phyloP scores from a whole-genome alignment of 2,797 vertebrate species.

The Ambastaia sidthimunki region DNA sequence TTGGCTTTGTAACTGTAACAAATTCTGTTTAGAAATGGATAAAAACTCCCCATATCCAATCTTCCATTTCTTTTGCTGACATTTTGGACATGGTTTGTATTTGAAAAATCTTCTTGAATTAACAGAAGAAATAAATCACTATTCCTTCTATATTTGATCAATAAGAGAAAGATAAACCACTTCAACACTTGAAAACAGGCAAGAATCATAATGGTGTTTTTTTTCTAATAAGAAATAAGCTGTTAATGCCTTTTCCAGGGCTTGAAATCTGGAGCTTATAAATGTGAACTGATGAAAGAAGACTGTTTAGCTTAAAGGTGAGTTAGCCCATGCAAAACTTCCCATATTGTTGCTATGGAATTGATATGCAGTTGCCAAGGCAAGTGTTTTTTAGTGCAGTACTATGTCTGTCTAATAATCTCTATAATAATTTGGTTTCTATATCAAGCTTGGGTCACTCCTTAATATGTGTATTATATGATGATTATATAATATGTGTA shows the following conservation, averaged over 20 bases:
- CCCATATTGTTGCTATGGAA: background rate
- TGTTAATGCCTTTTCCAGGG: too few species aligned
- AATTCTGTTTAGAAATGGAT: background rate
- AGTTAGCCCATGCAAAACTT: background rate
- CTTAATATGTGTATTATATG: too few species aligned
- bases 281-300: background rate
- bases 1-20: background rate
- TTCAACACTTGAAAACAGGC: background rate
- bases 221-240: background rate
- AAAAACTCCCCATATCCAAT: background rate
- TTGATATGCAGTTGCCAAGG: background rate
- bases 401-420: too few species aligned
- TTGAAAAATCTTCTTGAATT: background rate
- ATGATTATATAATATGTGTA: too few species aligned
- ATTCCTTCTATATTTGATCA: background rate
- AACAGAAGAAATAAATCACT: background rate
- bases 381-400: too few species aligned
- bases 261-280: too few species aligned
- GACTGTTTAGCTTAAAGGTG: background rate
- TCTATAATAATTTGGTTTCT: too few species aligned
- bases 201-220: background rate
- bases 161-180: conserved; percentile 10
- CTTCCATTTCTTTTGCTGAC: background rate
- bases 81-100: background rate
- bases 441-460: too few species aligned